These are phyloP conservation scores for Naso thynnoides DNA, from an alignment of 2,797 vertebrate species.

Conservation along the genomic window DNA sequence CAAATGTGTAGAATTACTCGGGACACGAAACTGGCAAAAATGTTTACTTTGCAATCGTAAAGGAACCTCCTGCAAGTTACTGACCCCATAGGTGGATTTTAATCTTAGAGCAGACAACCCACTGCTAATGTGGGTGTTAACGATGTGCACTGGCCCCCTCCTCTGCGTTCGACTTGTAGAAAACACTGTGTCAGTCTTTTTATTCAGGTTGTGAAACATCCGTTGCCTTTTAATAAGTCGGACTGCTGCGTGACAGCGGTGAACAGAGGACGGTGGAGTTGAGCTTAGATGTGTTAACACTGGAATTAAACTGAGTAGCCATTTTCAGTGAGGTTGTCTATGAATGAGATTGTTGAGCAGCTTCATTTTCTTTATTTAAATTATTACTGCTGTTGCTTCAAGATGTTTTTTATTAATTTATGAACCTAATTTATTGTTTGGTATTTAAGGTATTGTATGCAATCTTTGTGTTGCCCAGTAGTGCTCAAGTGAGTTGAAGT, in stretches of 20 bases:
- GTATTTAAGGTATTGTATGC: conserved; percentile 75
- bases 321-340: conserved; percentile 54
- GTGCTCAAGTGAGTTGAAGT: conserved; percentile 56
- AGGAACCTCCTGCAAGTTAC: conserved; percentile 37
- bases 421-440: conserved; percentile 86
- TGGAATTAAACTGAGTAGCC: conserved; percentile 78
- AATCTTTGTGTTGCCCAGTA: conserved; percentile 62
- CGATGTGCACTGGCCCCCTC: conserved; percentile 64
- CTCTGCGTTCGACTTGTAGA: conserved; percentile 45
- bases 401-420: conserved; percentile 81
- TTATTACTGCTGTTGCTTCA: conserved; percentile 75
- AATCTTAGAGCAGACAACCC: conserved; percentile 18
- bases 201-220: conserved; percentile 52
- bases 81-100: conserved; percentile 20
- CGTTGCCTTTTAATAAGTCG: conserved; percentile 38
- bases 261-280: conserved; percentile 34
- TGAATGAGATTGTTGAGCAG: conserved; percentile 75
- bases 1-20: conserved; percentile 49
- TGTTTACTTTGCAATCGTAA: conserved; percentile 41
- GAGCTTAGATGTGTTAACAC: conserved; percentile 70
- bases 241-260: conserved; percentile 30
- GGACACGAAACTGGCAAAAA: conserved; percentile 52
- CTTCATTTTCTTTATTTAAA: conserved; percentile 79
- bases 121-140: conserved; percentile 46
- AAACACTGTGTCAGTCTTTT: conserved; percentile 47